phyloP scores from a whole-genome alignment of 2,888 invertebrate species.

The Coelinius sp. region DNA sequence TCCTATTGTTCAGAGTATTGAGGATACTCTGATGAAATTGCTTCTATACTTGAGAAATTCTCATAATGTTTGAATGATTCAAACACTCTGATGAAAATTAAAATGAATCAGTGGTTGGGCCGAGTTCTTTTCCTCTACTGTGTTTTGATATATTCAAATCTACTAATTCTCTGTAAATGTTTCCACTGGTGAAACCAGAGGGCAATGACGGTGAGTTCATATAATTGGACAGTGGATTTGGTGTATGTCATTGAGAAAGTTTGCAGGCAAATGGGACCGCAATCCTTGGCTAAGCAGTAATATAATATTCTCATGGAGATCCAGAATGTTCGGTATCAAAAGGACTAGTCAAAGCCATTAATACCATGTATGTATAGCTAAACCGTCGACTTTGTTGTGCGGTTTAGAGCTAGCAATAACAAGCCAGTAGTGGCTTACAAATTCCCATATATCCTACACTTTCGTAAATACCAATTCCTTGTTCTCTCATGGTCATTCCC shows the following conservation, averaged over 20 bases:
- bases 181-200: no score
- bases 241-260: neutral
- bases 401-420: conserved; percentile 4
- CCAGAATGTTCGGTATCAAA: neutral
- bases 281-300: neutral
- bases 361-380: neutral
- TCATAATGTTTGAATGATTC: neutral
- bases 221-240: neutral
- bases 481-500: conserved; percentile 1
- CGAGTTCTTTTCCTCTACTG: no score
- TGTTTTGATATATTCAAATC: neutral
- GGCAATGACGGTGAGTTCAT: neutral
- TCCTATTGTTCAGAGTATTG: no score
- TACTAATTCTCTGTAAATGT: neutral
- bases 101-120: neutral
- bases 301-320: neutral
- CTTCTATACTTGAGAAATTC: neutral
- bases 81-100: neutral
- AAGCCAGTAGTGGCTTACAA: neutral
- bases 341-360: neutral
- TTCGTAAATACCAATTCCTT: neutral
- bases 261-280: neutral
- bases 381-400: neutral
- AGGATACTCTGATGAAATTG: neutral
- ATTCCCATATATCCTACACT: neutral